These are phyloP conservation scores for Poecilia picta DNA, from an alignment of 2,797 vertebrate genomes.

Conservation along the genomic window DNA sequence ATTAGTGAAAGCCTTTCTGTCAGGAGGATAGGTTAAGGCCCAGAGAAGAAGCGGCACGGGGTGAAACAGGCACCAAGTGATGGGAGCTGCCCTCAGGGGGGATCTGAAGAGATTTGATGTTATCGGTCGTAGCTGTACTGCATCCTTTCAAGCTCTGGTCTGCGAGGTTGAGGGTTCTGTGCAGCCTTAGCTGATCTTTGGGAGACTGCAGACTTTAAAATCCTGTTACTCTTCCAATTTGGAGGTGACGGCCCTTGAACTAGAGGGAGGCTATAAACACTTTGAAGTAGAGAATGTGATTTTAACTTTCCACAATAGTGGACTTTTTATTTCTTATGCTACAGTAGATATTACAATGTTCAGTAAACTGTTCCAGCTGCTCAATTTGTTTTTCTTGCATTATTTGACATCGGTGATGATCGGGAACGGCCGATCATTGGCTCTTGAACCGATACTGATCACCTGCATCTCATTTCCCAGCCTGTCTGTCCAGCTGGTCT, in stretches of 20 bases:
- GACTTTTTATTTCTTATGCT: background rate
- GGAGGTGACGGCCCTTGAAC: background rate
- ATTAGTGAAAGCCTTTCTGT: constrained; percentile 68
- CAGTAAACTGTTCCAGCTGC: background rate
- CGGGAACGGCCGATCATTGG: too few species aligned
- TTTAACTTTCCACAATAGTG: background rate
- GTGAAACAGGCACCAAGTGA: constrained; percentile 59
- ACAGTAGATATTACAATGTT: background rate
- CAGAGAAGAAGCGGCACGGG: constrained; percentile 39
- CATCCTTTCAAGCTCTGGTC: constrained; percentile 11
- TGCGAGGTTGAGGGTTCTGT: background rate
- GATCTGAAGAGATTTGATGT: constrained; percentile 57
- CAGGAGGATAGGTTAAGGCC: constrained; percentile 66
- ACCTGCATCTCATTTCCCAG: too few species aligned
- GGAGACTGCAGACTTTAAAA: background rate
- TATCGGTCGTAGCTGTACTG: constrained; percentile 34
- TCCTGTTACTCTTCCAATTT: background rate
- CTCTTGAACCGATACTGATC: too few species aligned
- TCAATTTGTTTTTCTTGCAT: background rate
- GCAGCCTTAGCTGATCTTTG: background rate
- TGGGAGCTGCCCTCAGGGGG: constrained; percentile 43
- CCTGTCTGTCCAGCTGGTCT: too few species aligned
- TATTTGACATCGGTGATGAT: background rate
- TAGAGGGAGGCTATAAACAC: background rate
- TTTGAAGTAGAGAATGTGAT: background rate